These are phyloP conservation scores for Melanaphis sacchari DNA, from an alignment of 1,140 invertebrate species.

Conservation along the genomic window DNA sequence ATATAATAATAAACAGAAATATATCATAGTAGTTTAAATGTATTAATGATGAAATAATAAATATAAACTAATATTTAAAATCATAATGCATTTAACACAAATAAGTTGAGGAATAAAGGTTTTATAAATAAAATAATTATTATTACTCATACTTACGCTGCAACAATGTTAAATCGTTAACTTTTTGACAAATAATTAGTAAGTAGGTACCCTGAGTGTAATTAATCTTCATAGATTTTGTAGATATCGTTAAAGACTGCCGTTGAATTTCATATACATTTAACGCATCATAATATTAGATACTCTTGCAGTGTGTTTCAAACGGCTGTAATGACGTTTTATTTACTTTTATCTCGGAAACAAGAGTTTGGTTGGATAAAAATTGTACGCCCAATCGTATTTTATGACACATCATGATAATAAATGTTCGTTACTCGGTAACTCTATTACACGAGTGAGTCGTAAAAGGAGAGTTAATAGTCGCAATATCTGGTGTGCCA, in stretches of 20 bases:
- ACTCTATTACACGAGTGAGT: neutral
- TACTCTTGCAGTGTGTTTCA: neutral
- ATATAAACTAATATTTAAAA: neutral
- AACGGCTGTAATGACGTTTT: no score
- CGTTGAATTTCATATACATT: neutral
- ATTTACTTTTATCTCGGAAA: no score
- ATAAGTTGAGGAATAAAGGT: neutral
- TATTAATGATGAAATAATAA: neutral
- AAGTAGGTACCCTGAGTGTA: neutral
- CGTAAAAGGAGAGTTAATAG: neutral
- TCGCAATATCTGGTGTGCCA: neutral
- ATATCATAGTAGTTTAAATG: neutral
- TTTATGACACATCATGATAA: neutral
- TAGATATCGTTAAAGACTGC: neutral
- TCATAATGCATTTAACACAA: neutral
- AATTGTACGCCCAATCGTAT: neutral
- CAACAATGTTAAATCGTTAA: neutral
- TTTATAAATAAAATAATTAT: neutral
- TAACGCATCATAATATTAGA: neutral
- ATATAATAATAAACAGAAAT: neutral
- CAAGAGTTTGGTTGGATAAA: neutral
- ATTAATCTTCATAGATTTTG: neutral
- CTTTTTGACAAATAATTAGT: neutral
- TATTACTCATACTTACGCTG: neutral
- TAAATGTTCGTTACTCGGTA: neutral